These are phyloP conservation scores for Trachelus iudaicus DNA, from an alignment of 2,888 invertebrate genomes.

Conservation along the genomic window DNA sequence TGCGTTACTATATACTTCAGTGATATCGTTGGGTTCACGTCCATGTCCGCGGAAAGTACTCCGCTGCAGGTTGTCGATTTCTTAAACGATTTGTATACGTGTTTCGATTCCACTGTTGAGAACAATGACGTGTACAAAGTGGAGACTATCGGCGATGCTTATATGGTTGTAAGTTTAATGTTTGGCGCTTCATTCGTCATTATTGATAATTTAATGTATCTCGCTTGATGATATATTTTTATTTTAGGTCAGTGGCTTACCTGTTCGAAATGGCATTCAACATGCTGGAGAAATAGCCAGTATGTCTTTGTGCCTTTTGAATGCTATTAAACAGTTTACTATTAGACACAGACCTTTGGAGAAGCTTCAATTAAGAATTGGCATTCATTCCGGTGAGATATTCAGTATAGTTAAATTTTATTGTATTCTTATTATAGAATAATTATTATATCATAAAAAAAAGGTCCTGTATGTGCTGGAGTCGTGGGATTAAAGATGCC, in stretches of 20 bases:
- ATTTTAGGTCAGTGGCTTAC: conserved; percentile 83
- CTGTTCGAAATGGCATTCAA: conserved; percentile 86
- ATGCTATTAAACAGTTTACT: conserved; percentile 85
- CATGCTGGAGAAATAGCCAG: conserved; percentile 95
- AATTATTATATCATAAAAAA: conserved; percentile 8
- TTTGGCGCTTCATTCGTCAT: neutral
- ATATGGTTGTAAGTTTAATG: conserved; percentile 82
- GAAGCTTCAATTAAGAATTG: conserved; percentile 86
- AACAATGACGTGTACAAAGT: conserved; percentile 95
- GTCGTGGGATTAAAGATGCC: conserved; percentile 96
- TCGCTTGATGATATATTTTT: neutral
- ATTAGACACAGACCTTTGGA: conserved; percentile 90
- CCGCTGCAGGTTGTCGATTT: conserved; percentile 93
- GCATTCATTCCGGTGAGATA: conserved; percentile 83
- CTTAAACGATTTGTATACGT: conserved; percentile 92
- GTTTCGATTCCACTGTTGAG: conserved; percentile 93
- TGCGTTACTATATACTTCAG: conserved; percentile 95
- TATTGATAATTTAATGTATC: neutral
- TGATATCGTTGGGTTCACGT: conserved; percentile 93
- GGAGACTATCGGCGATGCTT: conserved; percentile 91
- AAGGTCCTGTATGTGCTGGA: conserved; percentile 91
- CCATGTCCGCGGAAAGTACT: conserved; percentile 92
- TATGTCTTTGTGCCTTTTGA: conserved; percentile 89
- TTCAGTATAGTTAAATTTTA: neutral
- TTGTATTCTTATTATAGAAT: neutral